Base-by-base conservation (phyloP, 53 echinoderm and acorn worm species). In the Zoroaster sp. region DNA sequence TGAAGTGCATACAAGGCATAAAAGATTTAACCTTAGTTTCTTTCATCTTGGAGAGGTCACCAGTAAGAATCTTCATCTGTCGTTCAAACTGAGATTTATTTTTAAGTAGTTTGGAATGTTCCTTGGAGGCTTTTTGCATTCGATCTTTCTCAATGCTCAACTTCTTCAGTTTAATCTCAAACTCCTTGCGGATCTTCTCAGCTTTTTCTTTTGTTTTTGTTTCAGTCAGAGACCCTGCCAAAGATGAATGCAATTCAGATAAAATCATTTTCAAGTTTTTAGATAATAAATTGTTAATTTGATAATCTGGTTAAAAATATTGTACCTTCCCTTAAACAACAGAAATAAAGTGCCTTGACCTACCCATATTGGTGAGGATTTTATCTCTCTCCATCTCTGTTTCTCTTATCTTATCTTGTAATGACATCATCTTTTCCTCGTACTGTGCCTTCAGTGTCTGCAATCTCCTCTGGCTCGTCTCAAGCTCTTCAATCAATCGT, bases 1-100 rank as follows among this genome's bases (percentile, higher is more conserved):
- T n/a, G n/a, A n/a, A n/a, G n/a, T n/a, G n/a, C n/a, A n/a, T n/a
- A n/a, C n/a, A n/a, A n/a, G n/a, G n/a, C n/a, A n/a, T n/a, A n/a
- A n/a, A n/a, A n/a, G n/a, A n/a, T n/a, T n/a, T n/a, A n/a, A 97
- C 98, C 95, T 95, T 97, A 1, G 82, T 92, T 63, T 95, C 94
- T 55, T 97, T 97, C 94, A 97, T 95, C 77, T 89, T 91, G 7
- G 66, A 36, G 10, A 97, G 89, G 66, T 97, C 98, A 38, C 39
- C 69, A 21, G 92, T 80, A 3, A 97, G 90, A 11, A 77, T 73
- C 59, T 75, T 94, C 95, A 95, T 97, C 90, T 97, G 98, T 31
- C 90, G 92, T 69, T 97, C 98, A 88, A 86, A 93, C 69, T 95
- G 98, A 14, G 95, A 94, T 87, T 95, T 97, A 42, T 87, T 91